A percentile compares a stretch with the other conserved stretches of the same genome.
phyloP scores from a whole-genome alignment of 2,113 vertebrate species.

The Rana temporaria region DNA sequence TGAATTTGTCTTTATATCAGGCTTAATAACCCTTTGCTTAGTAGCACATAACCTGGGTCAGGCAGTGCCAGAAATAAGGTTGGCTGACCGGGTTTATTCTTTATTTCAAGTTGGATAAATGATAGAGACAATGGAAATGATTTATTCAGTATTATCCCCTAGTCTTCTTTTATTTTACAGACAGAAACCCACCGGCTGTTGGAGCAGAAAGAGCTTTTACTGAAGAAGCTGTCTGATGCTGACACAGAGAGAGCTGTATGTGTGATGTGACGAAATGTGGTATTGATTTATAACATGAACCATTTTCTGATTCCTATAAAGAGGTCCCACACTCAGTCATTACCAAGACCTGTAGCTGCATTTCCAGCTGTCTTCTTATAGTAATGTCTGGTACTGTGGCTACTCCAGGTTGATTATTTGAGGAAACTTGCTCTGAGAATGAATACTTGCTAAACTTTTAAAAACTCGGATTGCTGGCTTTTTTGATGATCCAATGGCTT shows the following conservation, averaged over 20 bases:
- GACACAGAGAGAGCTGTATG: conserved; percentile 86
- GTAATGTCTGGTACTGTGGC: too few relatives aligned
- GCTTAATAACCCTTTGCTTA: not conserved
- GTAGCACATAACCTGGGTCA: not conserved
- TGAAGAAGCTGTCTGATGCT: conserved; percentile 79
- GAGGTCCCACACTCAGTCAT: not conserved
- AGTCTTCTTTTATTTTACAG: conserved; percentile 60
- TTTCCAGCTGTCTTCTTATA: too few relatives aligned
- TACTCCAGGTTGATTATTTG: too few relatives aligned
- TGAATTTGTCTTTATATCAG: too few relatives aligned
- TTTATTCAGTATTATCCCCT: not conserved
- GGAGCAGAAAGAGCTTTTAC: conserved; percentile 77
- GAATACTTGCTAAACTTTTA: too few relatives aligned
- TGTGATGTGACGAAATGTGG: not conserved
- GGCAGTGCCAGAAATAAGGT: not conserved
- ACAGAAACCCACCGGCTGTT: conserved; percentile 76
- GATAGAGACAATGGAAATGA: too few relatives aligned
- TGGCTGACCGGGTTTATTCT: not conserved
- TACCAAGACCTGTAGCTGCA: too few relatives aligned
- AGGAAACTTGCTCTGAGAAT: too few relatives aligned
- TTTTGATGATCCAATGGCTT: too few relatives aligned
- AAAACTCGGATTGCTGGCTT: too few relatives aligned
- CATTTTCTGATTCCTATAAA: not conserved
- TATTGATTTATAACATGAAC: not conserved
- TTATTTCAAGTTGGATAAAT: too few relatives aligned